Conservation (phyloP, 2,797 vertebrate species). For the Xiphorhynchus erythropygius region DNA sequence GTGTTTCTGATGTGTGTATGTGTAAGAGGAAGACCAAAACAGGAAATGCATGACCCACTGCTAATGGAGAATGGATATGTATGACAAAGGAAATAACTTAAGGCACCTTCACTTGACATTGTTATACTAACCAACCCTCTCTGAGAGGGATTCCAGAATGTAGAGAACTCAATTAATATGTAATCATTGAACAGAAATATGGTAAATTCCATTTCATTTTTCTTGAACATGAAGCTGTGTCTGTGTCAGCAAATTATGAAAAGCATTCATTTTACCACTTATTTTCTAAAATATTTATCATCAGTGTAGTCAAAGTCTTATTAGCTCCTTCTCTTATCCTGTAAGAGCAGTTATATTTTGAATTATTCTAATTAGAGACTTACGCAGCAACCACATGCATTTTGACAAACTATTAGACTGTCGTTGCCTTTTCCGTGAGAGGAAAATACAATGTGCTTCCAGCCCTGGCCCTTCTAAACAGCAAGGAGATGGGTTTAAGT, state of each 20-base stretch:
- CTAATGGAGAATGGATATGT: not conserved
- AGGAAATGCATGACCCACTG: not conserved
- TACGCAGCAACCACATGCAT: not conserved
- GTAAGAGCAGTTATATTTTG: not conserved
- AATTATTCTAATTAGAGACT: not conserved
- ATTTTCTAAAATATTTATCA: not conserved
- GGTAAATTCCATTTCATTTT: not conserved
- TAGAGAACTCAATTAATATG: not conserved
- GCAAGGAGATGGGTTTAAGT: not conserved
- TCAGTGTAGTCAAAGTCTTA: not conserved
- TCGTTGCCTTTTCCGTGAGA: not conserved
- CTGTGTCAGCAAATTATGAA: not conserved
- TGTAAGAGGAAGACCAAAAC: not conserved
- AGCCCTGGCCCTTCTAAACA: not conserved
- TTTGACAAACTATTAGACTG: not conserved
- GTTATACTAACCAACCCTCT: not conserved
- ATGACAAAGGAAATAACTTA: constrained; percentile 2
- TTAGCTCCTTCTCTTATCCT: not conserved
- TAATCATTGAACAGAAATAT: not conserved
- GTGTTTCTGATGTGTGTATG: not conserved
- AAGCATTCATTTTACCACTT: not conserved
- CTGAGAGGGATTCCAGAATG: not conserved
- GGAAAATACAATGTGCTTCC: not conserved
- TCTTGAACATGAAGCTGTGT: not conserved
- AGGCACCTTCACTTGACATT: not conserved